A percentile compares a stretch with the other conserved stretches of the same genome.
Conservation (phyloP, 2,797 vertebrate genomes). For the Argentina silus region DNA sequence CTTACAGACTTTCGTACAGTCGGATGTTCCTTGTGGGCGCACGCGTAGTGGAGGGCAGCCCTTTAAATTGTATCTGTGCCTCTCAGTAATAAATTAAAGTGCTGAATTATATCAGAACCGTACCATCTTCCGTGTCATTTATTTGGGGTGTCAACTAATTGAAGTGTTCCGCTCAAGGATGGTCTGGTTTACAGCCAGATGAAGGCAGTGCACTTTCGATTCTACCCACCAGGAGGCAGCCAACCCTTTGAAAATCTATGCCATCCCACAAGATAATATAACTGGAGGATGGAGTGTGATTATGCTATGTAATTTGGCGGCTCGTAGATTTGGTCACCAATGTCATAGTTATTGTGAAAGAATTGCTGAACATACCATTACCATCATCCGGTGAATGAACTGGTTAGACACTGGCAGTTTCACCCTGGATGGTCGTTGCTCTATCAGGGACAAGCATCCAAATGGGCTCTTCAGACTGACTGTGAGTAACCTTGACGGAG, state of each 20-base stretch:
- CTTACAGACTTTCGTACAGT: constrained; percentile 31
- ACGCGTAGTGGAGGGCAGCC: constrained; percentile 61
- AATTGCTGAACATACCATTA: too few species aligned
- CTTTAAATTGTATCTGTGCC: constrained; percentile 76
- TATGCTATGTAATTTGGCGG: too few species aligned
- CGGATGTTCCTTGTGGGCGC: constrained; percentile 54
- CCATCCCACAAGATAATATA: neutral
- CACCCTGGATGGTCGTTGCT: neutral
- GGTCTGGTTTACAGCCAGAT: neutral
- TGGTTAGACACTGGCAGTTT: neutral
- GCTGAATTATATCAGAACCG: constrained; percentile 55
- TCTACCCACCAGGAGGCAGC: constrained; percentile 1
- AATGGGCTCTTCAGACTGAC: constrained; percentile 10
- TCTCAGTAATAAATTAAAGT: constrained; percentile 79
- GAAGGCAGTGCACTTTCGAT: neutral
- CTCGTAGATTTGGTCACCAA: too few species aligned
- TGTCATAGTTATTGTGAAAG: too few species aligned
- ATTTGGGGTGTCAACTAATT: neutral
- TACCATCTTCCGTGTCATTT: constrained; percentile 19
- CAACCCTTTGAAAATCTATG: neutral
- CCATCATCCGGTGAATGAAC: too few species aligned
- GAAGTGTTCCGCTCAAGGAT: neutral
- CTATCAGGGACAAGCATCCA: neutral
- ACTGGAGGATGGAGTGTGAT: too few species aligned
- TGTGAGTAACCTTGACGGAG: neutral